Conservation (phyloP, 1,140 invertebrate species). For the Macrobrachium rosenbergii region DNA sequence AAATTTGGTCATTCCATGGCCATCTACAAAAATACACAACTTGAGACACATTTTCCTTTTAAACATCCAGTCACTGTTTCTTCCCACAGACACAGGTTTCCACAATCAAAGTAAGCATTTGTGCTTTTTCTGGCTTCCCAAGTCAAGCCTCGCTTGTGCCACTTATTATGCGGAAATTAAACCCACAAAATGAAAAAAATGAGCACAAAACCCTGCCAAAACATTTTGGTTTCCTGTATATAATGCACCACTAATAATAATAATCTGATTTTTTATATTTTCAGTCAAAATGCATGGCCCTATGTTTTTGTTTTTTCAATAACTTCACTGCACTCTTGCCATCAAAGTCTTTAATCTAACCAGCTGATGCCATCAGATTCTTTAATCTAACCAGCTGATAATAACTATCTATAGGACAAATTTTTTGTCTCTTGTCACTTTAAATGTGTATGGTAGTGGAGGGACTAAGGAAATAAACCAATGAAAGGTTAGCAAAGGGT, state of each 20-base stretch:
- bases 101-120: too few species aligned
- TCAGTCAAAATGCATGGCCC: neutral
- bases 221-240: too few species aligned
- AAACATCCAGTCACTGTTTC: neutral
- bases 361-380: slow-evolving; percentile 18
- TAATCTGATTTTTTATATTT: slow-evolving; percentile 7
- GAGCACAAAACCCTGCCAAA: too few species aligned
- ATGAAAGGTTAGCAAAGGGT: slow-evolving; percentile 13
- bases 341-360: neutral
- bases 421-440: slow-evolving; percentile 28
- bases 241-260: too few species aligned
- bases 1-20: slow-evolving; percentile 50
- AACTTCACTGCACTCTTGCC: slow-evolving; percentile 32
- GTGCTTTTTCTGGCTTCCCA: neutral
- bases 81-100: too few species aligned
- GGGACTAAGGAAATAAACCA: slow-evolving; percentile 31
- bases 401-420: slow-evolving; percentile 40
- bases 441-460: slow-evolving; percentile 29
- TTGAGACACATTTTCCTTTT: slow-evolving; percentile 14
- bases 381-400: neutral
- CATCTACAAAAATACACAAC: slow-evolving; percentile 54
- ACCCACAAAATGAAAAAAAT: neutral
- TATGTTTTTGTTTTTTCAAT: neutral
- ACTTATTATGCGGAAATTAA: slow-evolving; percentile 2
- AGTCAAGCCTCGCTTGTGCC: slow-evolving; percentile 5